These are phyloP conservation scores for Bolinopsis microptera DNA, from an alignment of 37 sponge, comb jelly and placozoan species.

Conservation along the genomic window DNA sequence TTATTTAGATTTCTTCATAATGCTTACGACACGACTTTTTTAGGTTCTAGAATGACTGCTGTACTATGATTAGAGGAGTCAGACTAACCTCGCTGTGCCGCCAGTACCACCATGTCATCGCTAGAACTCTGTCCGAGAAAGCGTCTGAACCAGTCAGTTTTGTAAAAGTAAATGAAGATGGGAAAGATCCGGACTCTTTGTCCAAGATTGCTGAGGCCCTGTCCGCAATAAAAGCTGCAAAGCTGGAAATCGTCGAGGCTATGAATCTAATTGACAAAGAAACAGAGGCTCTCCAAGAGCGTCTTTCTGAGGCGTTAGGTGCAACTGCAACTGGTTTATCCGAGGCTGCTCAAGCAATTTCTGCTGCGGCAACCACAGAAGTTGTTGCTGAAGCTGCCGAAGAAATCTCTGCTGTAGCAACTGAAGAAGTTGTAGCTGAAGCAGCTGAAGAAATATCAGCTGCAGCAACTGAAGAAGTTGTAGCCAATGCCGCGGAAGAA, in stretches of 20 bases:
- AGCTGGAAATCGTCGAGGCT: not conserved
- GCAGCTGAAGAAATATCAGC: not conserved
- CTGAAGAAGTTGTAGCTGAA: not conserved
- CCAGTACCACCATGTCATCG: not conserved
- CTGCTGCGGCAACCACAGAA: not conserved
- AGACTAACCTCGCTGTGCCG: not conserved
- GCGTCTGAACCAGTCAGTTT: not conserved
- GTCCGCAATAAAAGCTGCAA: slow-evolving; percentile 9
- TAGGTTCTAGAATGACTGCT: not conserved
- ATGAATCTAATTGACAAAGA: slow-evolving; percentile 6
- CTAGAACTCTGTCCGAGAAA: not conserved
- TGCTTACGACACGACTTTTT: too few relatives aligned
- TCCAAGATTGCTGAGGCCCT: not conserved
- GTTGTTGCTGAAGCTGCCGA: not conserved
- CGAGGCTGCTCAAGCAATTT: not conserved
- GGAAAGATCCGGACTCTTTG: not conserved
- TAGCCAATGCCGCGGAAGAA: not conserved
- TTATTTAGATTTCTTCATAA: too few relatives aligned
- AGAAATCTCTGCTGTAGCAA: not conserved
- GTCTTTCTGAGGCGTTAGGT: not conserved
- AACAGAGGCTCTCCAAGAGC: not conserved
- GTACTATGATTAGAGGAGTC: not conserved
- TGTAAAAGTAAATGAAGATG: not conserved
- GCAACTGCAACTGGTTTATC: not conserved
- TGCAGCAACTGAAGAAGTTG: not conserved